These are phyloP conservation scores for Hirtodrosophila trivittata DNA, from an alignment of 2,888 invertebrate genomes.

Conservation along the genomic window DNA sequence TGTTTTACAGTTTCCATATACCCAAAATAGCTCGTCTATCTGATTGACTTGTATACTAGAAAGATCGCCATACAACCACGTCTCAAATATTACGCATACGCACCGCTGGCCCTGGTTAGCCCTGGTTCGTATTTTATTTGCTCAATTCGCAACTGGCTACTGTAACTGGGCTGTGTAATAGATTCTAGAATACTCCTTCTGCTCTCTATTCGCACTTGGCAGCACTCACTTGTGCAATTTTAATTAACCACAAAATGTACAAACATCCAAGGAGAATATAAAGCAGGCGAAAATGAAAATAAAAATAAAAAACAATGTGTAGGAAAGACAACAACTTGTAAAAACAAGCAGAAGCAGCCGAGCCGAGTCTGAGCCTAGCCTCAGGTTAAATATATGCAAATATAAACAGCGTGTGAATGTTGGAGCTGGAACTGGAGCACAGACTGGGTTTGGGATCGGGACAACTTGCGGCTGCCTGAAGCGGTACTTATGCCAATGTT, in stretches of 20 bases:
- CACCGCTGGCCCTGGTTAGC: no score
- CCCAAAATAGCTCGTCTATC: no score
- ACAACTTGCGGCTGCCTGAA: constrained; percentile 55
- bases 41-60: not conserved
- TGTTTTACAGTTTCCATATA: no score
- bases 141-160: no score
- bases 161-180: no score
- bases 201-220: no score
- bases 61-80: not conserved
- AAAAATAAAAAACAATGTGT: constrained; percentile 37
- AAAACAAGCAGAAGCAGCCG: constrained; percentile 61
- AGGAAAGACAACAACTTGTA: constrained; percentile 53
- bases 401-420: constrained; percentile 72
- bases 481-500: constrained; percentile 73
- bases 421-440: constrained; percentile 25
- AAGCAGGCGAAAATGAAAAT: constrained; percentile 20
- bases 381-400: constrained; percentile 75
- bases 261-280: constrained; percentile 48
- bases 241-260: constrained; percentile 66
- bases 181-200: no score
- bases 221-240: constrained; percentile 57
- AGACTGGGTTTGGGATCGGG: not conserved
- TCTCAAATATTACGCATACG: constrained; percentile 17
- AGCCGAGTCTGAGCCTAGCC: constrained; percentile 55
- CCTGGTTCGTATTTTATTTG: no score